Conservation (phyloP, 2,797 vertebrate genomes). For the Chelmon rostratus region DNA sequence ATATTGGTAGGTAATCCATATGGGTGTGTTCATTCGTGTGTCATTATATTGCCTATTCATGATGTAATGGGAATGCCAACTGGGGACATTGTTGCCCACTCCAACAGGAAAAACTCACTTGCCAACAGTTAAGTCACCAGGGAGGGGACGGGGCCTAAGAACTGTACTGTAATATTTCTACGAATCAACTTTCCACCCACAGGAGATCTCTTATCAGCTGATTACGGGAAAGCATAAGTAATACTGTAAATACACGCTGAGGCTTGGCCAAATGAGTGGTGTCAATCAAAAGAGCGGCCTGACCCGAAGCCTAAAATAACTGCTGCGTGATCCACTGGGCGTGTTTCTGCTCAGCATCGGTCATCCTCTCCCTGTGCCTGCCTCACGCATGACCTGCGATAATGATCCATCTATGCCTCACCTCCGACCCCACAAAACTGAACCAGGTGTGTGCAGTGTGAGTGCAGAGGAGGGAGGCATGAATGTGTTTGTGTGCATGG, state of each 20-base stretch:
- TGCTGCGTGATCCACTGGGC: conserved; percentile 29
- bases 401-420: conserved; percentile 74
- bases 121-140: conserved; percentile 48
- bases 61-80: conserved; percentile 18
- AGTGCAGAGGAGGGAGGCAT: conserved; percentile 20
- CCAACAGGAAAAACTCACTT: not conserved
- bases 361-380: conserved; percentile 48
- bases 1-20: not conserved
- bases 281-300: conserved; percentile 60
- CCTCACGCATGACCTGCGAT: conserved; percentile 73
- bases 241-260: conserved; percentile 41
- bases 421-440: conserved; percentile 76
- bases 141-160: conserved; percentile 8
- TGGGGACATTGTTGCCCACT: conserved; percentile 17
- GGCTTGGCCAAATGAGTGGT: conserved; percentile 47
- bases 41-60: not conserved
- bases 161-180: conserved; percentile 37
- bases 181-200: not conserved
- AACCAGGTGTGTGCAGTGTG: conserved; percentile 74
- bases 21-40: not conserved
- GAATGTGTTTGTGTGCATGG: conserved; percentile 66
- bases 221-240: conserved; percentile 55
- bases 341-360: conserved; percentile 41
- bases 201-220: conserved; percentile 60
- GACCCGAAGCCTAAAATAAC: conserved; percentile 16